A percentile compares a stretch with the other conserved stretches of the same genome.
Evolutionary conservation across 2,888 invertebrate species (phyloP).

Genomic region (Holacanthella duospinosa): DNA sequence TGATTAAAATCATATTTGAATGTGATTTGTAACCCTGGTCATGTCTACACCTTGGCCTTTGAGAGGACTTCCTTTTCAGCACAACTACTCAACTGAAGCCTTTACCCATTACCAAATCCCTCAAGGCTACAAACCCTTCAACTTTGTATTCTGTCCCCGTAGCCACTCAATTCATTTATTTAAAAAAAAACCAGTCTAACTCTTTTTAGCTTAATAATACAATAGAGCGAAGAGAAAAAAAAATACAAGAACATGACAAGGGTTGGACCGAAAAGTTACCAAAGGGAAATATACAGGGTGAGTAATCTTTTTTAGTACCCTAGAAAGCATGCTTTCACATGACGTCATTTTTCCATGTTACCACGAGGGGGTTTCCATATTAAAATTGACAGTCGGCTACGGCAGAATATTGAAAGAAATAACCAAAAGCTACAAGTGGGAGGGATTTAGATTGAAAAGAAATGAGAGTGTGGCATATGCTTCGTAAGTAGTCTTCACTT

Average conservation of each 20-base stretch:
- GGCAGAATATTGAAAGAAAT: too few species aligned
- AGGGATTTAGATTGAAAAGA: too few species aligned
- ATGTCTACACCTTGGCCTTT: not conserved
- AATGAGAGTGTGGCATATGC: too few species aligned
- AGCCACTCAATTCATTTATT: not conserved
- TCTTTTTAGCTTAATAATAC: not conserved
- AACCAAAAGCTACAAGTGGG: not conserved
- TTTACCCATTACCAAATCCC: not conserved
- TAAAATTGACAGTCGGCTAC: too few species aligned
- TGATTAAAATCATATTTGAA: too few species aligned
- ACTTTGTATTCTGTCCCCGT: not conserved
- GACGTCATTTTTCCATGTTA: too few species aligned
- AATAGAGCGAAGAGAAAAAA: not conserved
- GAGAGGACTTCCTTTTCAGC: not conserved
- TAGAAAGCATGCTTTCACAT: too few species aligned
- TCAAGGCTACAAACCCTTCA: not conserved
- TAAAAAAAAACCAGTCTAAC: not conserved
- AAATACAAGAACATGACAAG: slow-evolving; percentile 3
- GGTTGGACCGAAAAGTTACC: not conserved
- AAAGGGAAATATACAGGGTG: not conserved
- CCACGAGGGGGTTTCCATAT: too few species aligned
- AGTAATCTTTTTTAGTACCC: too few species aligned
- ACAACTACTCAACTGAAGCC: not conserved
- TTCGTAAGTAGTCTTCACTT: too few species aligned
- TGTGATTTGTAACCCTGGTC: too few species aligned